Percentiles rank a stretch among this genome's conserved stretches.
phyloP scores from a whole-genome alignment of 2,113 vertebrate species.

The Silurus glanis region DNA sequence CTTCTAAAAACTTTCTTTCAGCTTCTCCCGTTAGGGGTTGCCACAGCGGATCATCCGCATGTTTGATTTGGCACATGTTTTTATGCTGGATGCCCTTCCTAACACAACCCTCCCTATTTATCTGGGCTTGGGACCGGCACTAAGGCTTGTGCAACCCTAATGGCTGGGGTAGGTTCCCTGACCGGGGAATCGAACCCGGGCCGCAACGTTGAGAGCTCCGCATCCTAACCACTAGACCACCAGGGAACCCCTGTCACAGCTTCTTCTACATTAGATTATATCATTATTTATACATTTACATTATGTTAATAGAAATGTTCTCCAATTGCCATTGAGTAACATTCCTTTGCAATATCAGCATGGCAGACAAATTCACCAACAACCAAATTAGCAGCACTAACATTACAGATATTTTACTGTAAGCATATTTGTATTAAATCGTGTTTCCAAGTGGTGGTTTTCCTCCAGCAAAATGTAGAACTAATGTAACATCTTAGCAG shows the following conservation, averaged over 20 bases:
- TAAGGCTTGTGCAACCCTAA: no score
- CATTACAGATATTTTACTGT: neutral
- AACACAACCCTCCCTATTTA: no score
- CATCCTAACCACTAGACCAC: no score
- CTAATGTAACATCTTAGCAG: conserved; percentile 47
- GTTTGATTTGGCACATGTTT: no score
- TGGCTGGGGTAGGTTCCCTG: no score
- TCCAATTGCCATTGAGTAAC: neutral
- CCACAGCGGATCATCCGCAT: no score
- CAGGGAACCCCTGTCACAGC: neutral
- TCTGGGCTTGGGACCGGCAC: no score
- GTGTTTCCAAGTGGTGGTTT: neutral
- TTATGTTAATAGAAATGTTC: neutral
- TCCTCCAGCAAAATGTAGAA: neutral
- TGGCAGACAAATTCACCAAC: neutral
- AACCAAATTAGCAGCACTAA: neutral
- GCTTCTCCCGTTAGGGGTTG: no score
- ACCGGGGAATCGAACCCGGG: no score
- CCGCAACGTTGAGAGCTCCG: no score
- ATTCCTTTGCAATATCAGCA: neutral
- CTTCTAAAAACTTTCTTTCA: no score
- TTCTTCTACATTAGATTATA: neutral
- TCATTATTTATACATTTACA: neutral
- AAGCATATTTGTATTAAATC: neutral
- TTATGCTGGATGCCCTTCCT: no score